Evolutionary conservation across 2,113 vertebrate genomes (phyloP), one percentile per base, ranked within the genome.

Genomic region (Rhegmatorhina hoffmannsi): DNA sequence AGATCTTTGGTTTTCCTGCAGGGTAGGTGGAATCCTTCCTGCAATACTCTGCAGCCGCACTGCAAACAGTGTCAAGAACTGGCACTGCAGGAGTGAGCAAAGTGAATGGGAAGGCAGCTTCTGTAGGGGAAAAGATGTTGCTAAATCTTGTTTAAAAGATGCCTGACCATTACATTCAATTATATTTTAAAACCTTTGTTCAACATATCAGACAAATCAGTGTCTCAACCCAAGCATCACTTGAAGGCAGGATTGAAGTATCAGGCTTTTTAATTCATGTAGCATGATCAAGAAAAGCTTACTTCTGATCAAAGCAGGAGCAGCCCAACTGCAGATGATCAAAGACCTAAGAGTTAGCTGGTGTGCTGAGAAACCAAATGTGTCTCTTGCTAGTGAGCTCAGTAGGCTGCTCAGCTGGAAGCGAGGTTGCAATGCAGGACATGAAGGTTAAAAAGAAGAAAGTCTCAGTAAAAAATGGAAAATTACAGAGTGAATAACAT

Each of bases 1-100:
- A 64, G 67, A 92, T 87, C 78, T 89, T 94, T 95, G 79, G 40
- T 92, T 82, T 93, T 94, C 92, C 95, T 95, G 76, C n/a, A 76
- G 94, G 79, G 91, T 68, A 78, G 76, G 88, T 84, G 58, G 80
- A 87, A 77, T 84, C 46, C 36, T 94, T 85, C 85, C 62, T 85
- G 72, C 0, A 0, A 19, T 55, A 38, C 47, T 70, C 46, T 62
- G 66, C 56, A 94, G 49, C 67, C 88, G 72, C 14, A 2, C 56
- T 36, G 56, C 23, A 4, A 84, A 46, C 23, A 6, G 33, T 4
- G 28, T 31, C 0, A 3, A 63, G 84, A 36, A 13, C 56, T 1
- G 10, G 49, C 31, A 13, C 58, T 38, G 25, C 38, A 38, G 69
- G 50, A 70, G 12, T 0, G 0, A 84, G 60, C 3, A 4, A 68